Evolutionary conservation across 1,140 invertebrate genomes (phyloP), one percentile per base, ranked within the genome.

Genomic region (Medauroidea extradentata): DNA sequence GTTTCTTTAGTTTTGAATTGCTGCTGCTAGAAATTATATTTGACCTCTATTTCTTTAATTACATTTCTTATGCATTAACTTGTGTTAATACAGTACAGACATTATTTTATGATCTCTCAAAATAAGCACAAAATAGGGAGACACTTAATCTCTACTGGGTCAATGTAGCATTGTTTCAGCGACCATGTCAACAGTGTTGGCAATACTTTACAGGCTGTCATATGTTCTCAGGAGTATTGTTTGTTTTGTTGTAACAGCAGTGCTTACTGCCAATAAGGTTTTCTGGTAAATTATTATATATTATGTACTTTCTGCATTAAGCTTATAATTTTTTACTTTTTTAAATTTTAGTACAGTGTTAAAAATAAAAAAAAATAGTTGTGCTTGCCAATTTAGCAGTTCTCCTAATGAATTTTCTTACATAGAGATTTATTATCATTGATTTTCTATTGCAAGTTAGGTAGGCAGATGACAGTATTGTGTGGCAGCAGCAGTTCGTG

Each of bases 61-160:
- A 3, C 23, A 21, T n/a, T 4, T 19, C 3, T 9, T 51, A 16
- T 51, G 9, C 27, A 51, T 18, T 51, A 19, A 16, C 25, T 14
- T 9, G 18, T 51, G 25, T 51, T 8, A 48, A 48, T 24, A 24
- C 5, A 21, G 27, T 24, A 24, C 44, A 48, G 9, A 48, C 23
- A 24, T 11, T 46, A 24, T 2, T 23, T 48, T 16, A 19, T 51
- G 16, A 27, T 27, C 16, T 29, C 24, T 18, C 16, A 27, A 29
- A 18, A 16, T 23, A 2, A 13, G 27, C 38, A 9, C 24, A 18
- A 29, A 18, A 14, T 48, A 13, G 4, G 8, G 38, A 29, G 49
- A 29, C 38, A 29, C 16, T 34, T 29, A 34, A 34, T 51, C 49
- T 51, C 49, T 51, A 51, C 49, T 51, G 49, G 49, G 49, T 51